Conservation (phyloP, 2,888 invertebrate species). For the Cheilosia variabilis region DNA sequence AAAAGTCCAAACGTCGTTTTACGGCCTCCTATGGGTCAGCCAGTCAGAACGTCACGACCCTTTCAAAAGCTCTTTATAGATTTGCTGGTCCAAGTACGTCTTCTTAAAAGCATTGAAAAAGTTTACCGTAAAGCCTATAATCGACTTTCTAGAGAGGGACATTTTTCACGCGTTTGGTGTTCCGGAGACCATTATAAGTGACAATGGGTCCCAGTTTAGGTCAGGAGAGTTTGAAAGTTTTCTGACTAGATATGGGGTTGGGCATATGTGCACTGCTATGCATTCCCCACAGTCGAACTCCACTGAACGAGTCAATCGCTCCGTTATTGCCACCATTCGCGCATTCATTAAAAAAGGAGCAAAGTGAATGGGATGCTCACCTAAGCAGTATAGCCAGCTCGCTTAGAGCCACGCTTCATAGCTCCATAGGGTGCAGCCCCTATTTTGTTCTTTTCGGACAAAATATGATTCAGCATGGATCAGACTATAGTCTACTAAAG, state of each 20-base stretch:
- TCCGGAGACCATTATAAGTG: constrained; percentile 72
- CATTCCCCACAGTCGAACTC: constrained; percentile 29
- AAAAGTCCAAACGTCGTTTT: background rate
- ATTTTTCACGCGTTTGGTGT: constrained; percentile 77
- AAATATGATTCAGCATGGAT: too few relatives aligned
- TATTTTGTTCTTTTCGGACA: too few relatives aligned
- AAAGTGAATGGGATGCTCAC: too few relatives aligned
- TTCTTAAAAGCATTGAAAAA: too few relatives aligned
- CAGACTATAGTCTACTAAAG: too few relatives aligned
- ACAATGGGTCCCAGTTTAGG: constrained; percentile 73
- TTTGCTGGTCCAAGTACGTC: background rate
- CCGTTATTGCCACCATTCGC: constrained; percentile 1
- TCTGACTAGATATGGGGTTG: too few relatives aligned
- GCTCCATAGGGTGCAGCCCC: too few relatives aligned
- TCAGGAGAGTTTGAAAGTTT: too few relatives aligned
- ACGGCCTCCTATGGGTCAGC: background rate
- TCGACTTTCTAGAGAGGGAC: constrained; percentile 52
- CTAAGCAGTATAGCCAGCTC: too few relatives aligned
- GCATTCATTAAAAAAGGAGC: too few relatives aligned
- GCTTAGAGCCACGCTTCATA: too few relatives aligned
- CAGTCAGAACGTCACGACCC: background rate
- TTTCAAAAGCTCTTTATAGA: constrained; percentile 2
- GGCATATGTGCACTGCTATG: too few relatives aligned
- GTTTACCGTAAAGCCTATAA: background rate
- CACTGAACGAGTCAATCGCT: constrained; percentile 60